Evolutionary conservation across 2,797 vertebrate genomes (phyloP).

Genomic region (Microchirus variegatus): DNA sequence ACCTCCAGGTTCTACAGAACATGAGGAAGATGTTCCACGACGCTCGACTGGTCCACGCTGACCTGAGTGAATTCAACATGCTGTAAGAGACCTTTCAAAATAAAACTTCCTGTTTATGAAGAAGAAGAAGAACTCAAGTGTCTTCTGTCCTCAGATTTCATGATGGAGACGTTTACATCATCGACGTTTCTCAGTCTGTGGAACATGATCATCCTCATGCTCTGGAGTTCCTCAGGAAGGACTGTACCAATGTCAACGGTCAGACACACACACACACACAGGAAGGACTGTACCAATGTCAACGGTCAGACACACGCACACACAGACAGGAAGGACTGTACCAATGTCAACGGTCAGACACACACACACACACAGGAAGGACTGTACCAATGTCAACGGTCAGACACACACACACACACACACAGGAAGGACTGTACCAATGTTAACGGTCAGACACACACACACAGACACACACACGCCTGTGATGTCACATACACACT

Average conservation of each 20-base stretch:
- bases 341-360: no score
- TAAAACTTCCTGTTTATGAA: no score
- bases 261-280: background rate
- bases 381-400: conserved; percentile 93
- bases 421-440: no score
- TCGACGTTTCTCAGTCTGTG: conserved; percentile 95
- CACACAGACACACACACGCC: no score
- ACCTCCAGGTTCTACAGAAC: conserved; percentile 91
- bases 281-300: no score
- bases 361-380: conserved; percentile 76
- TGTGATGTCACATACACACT: no score
- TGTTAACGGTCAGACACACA: no score
- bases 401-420: background rate
- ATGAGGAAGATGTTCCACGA: conserved; percentile 96
- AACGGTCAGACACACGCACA: background rate
- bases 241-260: conserved; percentile 93
- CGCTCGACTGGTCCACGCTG: conserved; percentile 92
- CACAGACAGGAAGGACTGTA: no score
- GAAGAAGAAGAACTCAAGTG: no score
- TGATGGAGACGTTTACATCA: conserved; percentile 86
- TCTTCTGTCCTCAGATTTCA: conserved; percentile 80
- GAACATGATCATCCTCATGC: conserved; percentile 96
- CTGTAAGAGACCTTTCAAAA: conserved; percentile 79
- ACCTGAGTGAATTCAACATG: conserved; percentile 98
- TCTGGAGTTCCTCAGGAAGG: conserved; percentile 94